A percentile compares a stretch with the other conserved stretches of the same genome.
Evolutionary conservation across 2,797 vertebrate species (phyloP).

Genomic region (Gymnoscopelus microlampas): DNA sequence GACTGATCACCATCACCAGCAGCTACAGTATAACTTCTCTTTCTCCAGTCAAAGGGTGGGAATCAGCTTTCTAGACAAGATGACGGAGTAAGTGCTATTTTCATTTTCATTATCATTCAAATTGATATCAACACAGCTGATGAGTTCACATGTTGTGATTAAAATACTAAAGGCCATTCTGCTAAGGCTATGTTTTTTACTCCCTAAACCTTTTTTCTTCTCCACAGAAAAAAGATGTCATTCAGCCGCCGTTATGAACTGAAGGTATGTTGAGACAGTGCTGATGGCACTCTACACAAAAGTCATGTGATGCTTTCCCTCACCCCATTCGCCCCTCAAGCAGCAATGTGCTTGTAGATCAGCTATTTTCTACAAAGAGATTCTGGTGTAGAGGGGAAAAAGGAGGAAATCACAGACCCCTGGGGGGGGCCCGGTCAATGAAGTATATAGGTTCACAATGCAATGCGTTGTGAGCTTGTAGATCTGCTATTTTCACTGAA

Average conservation of each 20-base stretch:
- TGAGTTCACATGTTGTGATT: not conserved
- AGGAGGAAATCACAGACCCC: not conserved
- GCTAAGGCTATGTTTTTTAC: not conserved
- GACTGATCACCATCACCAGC: not conserved
- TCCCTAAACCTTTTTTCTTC: conserved; percentile 6
- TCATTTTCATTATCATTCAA: not conserved
- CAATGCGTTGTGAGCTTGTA: too few relatives aligned
- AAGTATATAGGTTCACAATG: too few relatives aligned
- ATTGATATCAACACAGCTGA: too few relatives aligned
- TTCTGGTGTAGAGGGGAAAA: not conserved
- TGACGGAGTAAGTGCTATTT: conserved; percentile 71
- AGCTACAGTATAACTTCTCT: conserved; percentile 23
- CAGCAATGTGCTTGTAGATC: too few relatives aligned
- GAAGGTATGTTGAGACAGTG: conserved; percentile 61
- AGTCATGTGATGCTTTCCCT: not conserved
- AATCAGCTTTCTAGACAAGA: conserved; percentile 47
- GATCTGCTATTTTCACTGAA: too few relatives aligned
- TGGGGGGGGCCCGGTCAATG: not conserved
- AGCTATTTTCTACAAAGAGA: too few relatives aligned
- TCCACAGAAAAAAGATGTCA: conserved; percentile 72
- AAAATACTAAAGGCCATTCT: not conserved
- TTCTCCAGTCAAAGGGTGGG: conserved; percentile 30
- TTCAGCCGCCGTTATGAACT: conserved; percentile 67
- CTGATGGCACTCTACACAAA: not conserved
- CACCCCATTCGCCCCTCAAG: too few relatives aligned